Evolutionary conservation across 2,113 vertebrate genomes (phyloP), one percentile per base, ranked within the genome.

Genomic region (Strix uralensis): DNA sequence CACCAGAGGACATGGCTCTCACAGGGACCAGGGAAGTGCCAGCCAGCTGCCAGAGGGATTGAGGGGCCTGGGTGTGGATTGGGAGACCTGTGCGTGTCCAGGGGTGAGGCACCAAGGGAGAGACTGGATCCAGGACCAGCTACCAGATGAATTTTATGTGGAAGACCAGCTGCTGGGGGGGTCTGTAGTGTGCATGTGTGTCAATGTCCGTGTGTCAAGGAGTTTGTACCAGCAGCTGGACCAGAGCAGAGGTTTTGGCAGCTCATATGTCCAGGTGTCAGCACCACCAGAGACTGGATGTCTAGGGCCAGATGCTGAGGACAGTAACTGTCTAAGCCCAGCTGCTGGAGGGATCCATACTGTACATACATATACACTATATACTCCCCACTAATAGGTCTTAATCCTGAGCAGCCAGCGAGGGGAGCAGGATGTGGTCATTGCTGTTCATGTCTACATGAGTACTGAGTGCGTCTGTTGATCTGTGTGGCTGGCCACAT

Each of bases 1-100:
- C 49, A 70, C 17, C 49, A 42, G 44, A 73, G 8, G 5, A 85
- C 22, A n/a, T 34, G 15, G 27, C 55, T 78, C 3, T 36, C 32
- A 38, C 4, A 78, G 38, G 11, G 27, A 84, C 23, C 17, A 61
- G 18, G 16, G 25, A 6, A 71, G 36, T 30, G 40, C 18, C 44
- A 82, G 13, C 5, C 55, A 82, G 66, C 8, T 83, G 27, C 27
- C 10, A 2, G 34, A 88, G 46, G 27, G 27, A 51, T 18, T 36
- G 36, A 42, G 20, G 15, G 11, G 3, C 13, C 15, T 65, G 16
- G 5, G 25, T 13, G 15, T 67, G 47, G 22, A 54, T 0, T 38
- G 23, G 42, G 30, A 54, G 61, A 59, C 52, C 44, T 44, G 21
- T 7, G 12, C 46, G 5, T 30, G 10, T 17, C 44, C 15, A 30